phyloP scores from a whole-genome alignment of 2,888 invertebrate genomes.

The Pemphredon lugubris region DNA sequence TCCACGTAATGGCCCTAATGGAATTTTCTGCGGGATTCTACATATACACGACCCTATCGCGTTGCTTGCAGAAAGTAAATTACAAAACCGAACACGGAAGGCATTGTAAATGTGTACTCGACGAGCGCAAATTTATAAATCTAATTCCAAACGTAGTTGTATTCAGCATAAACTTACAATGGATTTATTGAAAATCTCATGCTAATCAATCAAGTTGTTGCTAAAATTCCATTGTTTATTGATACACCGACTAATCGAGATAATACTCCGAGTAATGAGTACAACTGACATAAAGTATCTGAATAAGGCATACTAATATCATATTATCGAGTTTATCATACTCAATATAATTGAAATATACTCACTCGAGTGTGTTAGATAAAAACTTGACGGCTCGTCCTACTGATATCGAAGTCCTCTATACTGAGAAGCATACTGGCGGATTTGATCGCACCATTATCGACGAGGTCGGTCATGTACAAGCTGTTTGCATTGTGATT shows the following conservation, averaged over 20 bases:
- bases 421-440: conserved; percentile 78
- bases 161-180: too few relatives aligned
- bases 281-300: too few relatives aligned
- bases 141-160: too few relatives aligned
- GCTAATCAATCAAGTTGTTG: too few relatives aligned
- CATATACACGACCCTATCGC: neutral
- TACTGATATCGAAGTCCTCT: conserved; percentile 79
- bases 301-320: too few relatives aligned
- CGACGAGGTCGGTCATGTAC: conserved; percentile 74
- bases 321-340: too few relatives aligned
- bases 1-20: conserved; percentile 47
- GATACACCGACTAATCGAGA: too few relatives aligned
- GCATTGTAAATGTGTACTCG: too few relatives aligned
- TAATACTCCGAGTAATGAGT: too few relatives aligned
- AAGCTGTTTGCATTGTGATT: conserved; percentile 76
- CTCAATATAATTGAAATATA: neutral
- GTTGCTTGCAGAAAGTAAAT: conserved; percentile 1
- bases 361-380: conserved; percentile 60
- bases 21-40: conserved; percentile 39
- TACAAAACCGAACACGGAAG: neutral
- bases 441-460: conserved; percentile 73
- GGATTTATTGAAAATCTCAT: too few relatives aligned
- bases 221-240: too few relatives aligned
- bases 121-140: too few relatives aligned
- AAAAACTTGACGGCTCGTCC: conserved; percentile 78